Base-by-base conservation (phyloP, 2,113 vertebrate species). In the Vidua chalybeata region DNA sequence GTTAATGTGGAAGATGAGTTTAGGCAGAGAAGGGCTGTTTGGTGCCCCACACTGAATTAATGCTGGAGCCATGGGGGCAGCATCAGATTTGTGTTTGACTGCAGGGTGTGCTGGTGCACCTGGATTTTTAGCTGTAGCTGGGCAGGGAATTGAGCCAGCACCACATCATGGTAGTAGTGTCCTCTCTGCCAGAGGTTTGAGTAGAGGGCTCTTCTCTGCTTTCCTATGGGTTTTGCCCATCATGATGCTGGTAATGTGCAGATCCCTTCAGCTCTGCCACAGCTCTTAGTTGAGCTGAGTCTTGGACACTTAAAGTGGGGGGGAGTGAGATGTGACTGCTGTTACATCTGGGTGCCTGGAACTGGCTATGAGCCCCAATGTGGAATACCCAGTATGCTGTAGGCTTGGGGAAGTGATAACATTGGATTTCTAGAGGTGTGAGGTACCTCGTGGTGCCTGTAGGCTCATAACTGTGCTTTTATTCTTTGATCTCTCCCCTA, bases 51-150 rank as follows among this genome's bases (percentile, higher is more conserved):
- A 1, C 2, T 41, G 58, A 63, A 13, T 4, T 33, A 22, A 11
- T 77, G 39, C 63, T 62, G 66, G 24, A 85, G 1, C 27, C 0
- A 0, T 9, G 17, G 15, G 15, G 8, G 11, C 11, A 52, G 27
- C 2, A 16, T 74, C 59, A 49, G 49, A 3, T 28, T 9, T 27
- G 31, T 58, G 43, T 35, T 75, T 52, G 35, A 11, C 33, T 35
- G 19, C 11, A 45, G 37, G 45, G 17, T 22, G 8, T 5, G 6
- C 30, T 81, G 64, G 4, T 13, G 48, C 11, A 9, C 27, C 51
- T 74, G 63, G 10, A 59, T 31, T 63, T 72, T 66, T 6, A 66
- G 31, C 71, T 85, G 43, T 35, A 21, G 55, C 23, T 10, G 15
- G 30, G 78, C 18, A 45, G n/a, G 31, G 31, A 74, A 45, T 7